These are phyloP conservation scores for Deroptyus accipitrinus DNA, from an alignment of 2,113 vertebrate genomes.

Conservation along the genomic window DNA sequence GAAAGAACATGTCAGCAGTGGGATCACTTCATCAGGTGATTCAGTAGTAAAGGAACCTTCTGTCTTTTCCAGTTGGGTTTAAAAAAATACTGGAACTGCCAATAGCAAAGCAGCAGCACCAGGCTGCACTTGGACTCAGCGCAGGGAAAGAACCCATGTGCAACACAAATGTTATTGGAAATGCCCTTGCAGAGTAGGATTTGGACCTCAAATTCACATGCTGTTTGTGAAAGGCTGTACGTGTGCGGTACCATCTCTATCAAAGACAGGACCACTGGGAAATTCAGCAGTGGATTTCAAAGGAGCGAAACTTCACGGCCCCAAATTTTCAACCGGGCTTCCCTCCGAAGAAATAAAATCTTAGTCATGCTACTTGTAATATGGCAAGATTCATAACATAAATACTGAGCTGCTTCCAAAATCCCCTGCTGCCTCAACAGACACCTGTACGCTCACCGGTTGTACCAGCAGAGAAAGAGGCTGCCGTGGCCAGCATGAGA, in stretches of 20 bases:
- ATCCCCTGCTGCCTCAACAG: background rate
- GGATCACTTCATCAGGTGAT: background rate
- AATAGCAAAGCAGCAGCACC: background rate
- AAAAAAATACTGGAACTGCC: background rate
- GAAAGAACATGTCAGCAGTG: background rate
- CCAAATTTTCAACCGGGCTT: background rate
- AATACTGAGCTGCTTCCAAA: background rate
- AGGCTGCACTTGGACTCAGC: background rate
- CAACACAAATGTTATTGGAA: background rate
- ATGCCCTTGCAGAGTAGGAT: background rate
- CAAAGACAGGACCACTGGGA: background rate
- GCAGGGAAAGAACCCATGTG: background rate
- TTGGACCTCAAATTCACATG: background rate
- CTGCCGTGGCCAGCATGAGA: background rate
- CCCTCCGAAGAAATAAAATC: background rate
- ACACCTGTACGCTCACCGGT: fast-evolving
- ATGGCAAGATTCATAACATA: background rate
- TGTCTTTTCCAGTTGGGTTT: background rate
- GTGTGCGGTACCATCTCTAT: background rate
- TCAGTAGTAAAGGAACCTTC: background rate
- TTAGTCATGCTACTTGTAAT: background rate
- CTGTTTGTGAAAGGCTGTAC: background rate
- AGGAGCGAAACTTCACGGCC: background rate
- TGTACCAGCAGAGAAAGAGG: background rate
- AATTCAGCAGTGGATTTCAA: background rate